Base-by-base conservation (phyloP, 1,140 invertebrate genomes). In the Mya arenaria region DNA sequence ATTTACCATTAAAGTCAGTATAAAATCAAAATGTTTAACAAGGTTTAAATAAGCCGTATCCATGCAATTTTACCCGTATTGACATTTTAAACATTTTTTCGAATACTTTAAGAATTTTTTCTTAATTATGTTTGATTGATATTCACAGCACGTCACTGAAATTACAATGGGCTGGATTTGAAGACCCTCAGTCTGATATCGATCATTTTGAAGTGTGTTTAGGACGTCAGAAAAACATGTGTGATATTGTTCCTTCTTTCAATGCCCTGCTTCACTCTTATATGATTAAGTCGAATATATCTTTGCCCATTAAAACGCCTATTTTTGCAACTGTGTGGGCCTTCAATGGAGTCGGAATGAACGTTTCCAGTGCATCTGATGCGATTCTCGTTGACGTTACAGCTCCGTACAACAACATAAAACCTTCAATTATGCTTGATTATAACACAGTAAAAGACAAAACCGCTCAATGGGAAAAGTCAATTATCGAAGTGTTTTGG, bases 141-240 rank as follows among this genome's bases (percentile, higher is more conserved):
- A 56, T 6, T 60, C 36, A 23, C 78, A 86, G 85, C 8, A 36
- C 65, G 1, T 56, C 82, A 13, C n/a, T 86, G 4, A 37, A 55
- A 19, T 55, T 63, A 1, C 77, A 74, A 23, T 86, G 82, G 78
- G 17, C 55, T 1, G 85, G 85, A 19, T 84, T 86, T 72, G 39
- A 71, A 1, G 85, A 86, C 37, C 85, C 85, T 6, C 82, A 86
- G 32, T 81, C 85, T 3, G 72, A 44, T 4, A 78, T 86, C n/a
- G 41, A 82, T 5, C 44, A 86, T 23, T 84, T 77, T 44, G 52
- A 65, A 37, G 78, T 62, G 23, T 86, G 85, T 52, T 37, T 84
- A 23, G 82, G 82, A 5, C 52, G 13, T 1, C 10, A 19, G 0
- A 48, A 44, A 25, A 4, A 28, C 6, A 5, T 34, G 17, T 86